Conservation (phyloP, 2,113 vertebrate genomes). For the Dicaeum eximium region DNA sequence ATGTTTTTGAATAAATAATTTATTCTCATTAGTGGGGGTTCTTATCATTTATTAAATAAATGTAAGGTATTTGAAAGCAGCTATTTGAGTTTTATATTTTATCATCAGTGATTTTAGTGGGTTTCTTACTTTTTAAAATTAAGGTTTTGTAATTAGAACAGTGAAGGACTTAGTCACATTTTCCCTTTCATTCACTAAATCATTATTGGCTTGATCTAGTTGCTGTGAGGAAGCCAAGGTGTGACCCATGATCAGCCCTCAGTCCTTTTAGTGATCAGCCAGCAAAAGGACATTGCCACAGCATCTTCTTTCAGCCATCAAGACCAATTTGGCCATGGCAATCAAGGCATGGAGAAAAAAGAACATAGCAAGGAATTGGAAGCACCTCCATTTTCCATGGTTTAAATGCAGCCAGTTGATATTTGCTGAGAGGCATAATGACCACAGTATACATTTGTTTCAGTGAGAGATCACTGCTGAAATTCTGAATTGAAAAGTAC, state of each 20-base stretch:
- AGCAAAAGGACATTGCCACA: accelerated
- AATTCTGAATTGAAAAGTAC: background rate
- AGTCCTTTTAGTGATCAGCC: background rate
- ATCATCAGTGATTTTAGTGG: background rate
- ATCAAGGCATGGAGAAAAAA: background rate
- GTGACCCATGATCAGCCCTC: background rate
- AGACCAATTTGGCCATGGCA: background rate
- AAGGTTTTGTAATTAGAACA: background rate
- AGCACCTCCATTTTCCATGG: background rate
- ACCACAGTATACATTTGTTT: background rate
- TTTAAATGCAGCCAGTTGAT: background rate
- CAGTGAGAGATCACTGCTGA: background rate
- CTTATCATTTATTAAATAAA: slow-evolving; percentile 27
- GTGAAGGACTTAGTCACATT: background rate
- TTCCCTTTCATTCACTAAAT: background rate
- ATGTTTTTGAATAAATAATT: slow-evolving; percentile 65
- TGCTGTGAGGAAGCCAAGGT: background rate
- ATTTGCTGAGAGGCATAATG: background rate
- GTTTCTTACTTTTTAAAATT: background rate
- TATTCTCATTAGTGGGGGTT: background rate
- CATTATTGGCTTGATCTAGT: background rate
- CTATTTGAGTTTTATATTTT: background rate
- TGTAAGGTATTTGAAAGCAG: background rate
- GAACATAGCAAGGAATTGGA: background rate
- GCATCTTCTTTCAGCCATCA: background rate